Evolutionary conservation across 1,140 invertebrate species (phyloP), one percentile per base, ranked within the genome.

Genomic region (Acromyrmex heyeri): DNA sequence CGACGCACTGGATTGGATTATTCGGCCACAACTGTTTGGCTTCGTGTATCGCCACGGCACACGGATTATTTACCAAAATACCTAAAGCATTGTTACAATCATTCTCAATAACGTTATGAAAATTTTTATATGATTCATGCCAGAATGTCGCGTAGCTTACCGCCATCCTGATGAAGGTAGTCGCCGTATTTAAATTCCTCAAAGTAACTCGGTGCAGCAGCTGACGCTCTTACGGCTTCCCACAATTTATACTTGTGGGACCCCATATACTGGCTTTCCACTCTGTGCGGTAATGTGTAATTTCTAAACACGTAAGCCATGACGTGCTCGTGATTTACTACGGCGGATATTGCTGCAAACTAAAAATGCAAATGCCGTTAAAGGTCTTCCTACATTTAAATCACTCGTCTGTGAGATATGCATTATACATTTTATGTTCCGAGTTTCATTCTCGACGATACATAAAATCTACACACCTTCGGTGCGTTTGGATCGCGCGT

Each of bases 181-280:
- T 97, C 97, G 73, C 97, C 97, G 21, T 98, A 95, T 89, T 96
- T 96, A 91, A 97, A 98, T 93, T 99, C 98, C 93, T 98, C 97
- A 95, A 99, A 99, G 95, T 99, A 99, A 0, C 98, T 98, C 2
- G 99, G 99, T 24, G 99, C 99, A 69, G 99, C 98, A 59, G 98
- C 98, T 10, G 98, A 99, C 12, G 98, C 98, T 92, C 98, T 95
- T 4, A 98, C 97, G 14, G 98, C 98, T 96, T 99, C 97, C 98
- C 98, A 99, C 18, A 99, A 93, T 90, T 96, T 95, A 87, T 98
- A 96, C 65, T 96, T 96, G 87, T 96, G 96, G 34, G 96, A 97
- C 48, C 99, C 99, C 67, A 96, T 96, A 93, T 99, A 99, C 85
- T 97, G 97, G 73, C 97, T 97, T 79, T 97, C 96, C 6, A 97